These are phyloP conservation scores for Smittia aterrima DNA, from an alignment of 2,888 invertebrate species.

Conservation along the genomic window DNA sequence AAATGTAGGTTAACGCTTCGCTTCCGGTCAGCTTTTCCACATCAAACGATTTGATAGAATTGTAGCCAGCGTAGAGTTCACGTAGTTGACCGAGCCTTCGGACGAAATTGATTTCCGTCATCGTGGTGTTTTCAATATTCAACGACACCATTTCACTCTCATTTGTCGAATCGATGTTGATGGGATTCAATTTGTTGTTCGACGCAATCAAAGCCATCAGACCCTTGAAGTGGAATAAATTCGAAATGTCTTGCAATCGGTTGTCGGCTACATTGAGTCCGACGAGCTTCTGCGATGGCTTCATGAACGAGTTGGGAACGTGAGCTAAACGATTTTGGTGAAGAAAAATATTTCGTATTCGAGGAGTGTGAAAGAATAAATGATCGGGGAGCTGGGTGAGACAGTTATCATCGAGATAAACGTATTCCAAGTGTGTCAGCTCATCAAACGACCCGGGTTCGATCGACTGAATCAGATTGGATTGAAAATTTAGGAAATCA, in stretches of 20 bases:
- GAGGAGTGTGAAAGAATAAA: conserved; percentile 28
- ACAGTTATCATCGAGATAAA: conserved; percentile 40
- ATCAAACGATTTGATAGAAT: conserved; percentile 6
- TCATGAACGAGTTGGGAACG: conserved; percentile 27
- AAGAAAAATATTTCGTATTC: conserved; percentile 39
- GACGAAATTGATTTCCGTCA: conserved; percentile 26
- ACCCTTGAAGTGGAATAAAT: conserved; percentile 41
- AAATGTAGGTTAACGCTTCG: conserved; percentile 19
- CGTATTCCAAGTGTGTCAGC: conserved; percentile 26
- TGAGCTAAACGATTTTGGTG: conserved; percentile 29
- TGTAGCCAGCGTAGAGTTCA: conserved; percentile 23
- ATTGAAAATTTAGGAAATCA: conserved; percentile 41
- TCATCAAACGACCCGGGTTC: conserved; percentile 35
- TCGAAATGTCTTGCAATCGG: conserved; percentile 22
- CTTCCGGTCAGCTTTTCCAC: not conserved
- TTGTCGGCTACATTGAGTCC: conserved; percentile 34
- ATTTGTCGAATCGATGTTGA: conserved; percentile 29
- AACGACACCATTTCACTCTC: conserved; percentile 39
- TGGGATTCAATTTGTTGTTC: conserved; percentile 40
- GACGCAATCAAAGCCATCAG: conserved; percentile 25
- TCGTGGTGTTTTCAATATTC: conserved; percentile 38
- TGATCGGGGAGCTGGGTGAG: conserved; percentile 28
- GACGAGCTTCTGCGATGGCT: conserved; percentile 16
- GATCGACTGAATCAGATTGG: conserved; percentile 30
- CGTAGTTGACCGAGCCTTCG: conserved; percentile 13